phyloP scores from a whole-genome alignment of 1,140 invertebrate species.

The Drosophila tani region DNA sequence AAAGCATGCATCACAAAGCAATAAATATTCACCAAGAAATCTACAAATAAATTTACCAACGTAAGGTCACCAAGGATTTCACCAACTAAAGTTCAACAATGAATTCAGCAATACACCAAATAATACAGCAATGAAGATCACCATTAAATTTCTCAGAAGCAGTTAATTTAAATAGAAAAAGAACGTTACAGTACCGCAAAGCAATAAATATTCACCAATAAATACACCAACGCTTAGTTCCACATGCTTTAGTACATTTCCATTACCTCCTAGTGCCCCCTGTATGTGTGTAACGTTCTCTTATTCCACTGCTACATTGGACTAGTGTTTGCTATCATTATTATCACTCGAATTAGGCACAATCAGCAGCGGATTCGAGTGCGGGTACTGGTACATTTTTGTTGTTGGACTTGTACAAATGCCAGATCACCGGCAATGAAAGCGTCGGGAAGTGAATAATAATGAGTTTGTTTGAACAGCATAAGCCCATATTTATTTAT shows the following conservation, averaged over 20 bases:
- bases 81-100: background rate
- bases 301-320: constrained; percentile 10
- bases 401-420: constrained; percentile 11
- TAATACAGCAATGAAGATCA: background rate
- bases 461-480: constrained; percentile 10
- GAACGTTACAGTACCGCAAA: background rate
- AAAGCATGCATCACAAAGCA: too few relatives aligned
- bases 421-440: constrained; percentile 16
- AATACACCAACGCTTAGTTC: background rate
- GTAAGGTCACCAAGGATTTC: background rate
- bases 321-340: constrained; percentile 42
- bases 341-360: constrained; percentile 63
- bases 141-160: background rate
- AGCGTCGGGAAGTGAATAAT: constrained; percentile 21
- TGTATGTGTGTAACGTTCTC: constrained; percentile 21
- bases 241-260: background rate
- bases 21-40: too few relatives aligned
- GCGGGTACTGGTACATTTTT: background rate
- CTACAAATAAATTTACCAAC: too few relatives aligned
- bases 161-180: background rate
- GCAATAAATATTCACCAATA: background rate
- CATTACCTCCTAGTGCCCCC: background rate
- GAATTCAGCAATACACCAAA: background rate
- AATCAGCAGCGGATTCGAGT: constrained; percentile 28
- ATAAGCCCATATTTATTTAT: constrained; percentile 14